Evolutionary conservation across 2,888 invertebrate species (phyloP), one percentile per base, ranked within the genome.

Genomic region (Paralinhomoeus sp.): DNA sequence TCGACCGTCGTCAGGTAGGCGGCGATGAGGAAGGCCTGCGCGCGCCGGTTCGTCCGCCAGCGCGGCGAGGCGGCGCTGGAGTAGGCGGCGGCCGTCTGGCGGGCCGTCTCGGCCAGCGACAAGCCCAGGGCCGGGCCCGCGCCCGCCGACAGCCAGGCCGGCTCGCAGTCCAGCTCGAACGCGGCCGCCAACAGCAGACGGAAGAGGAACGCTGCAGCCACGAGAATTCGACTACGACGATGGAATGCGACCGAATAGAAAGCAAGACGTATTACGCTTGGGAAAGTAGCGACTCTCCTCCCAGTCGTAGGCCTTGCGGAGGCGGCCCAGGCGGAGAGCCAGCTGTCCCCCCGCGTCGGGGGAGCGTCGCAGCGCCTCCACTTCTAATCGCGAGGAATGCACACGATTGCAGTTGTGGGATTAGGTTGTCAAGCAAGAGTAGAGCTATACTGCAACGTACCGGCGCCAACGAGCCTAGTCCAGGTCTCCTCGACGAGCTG

Each of bases 401-500:
- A n/a, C n/a, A n/a, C n/a, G n/a, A n/a, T n/a, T n/a, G n/a, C n/a
- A n/a, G n/a, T n/a, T n/a, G n/a, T n/a, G n/a, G n/a, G n/a, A n/a
- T n/a, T n/a, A n/a, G n/a, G n/a, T n/a, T n/a, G n/a, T n/a, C n/a
- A n/a, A n/a, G n/a, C n/a, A n/a, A n/a, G n/a, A n/a, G n/a, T n/a
- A n/a, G n/a, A n/a, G n/a, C n/a, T n/a, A n/a, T n/a, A 27, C 27
- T 27, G 12, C 24, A 22, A 24, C 22, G 43, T 43, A 64, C 64
- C 69, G 58, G 64, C 62, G 45, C 68, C 67, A 45, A 71, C 58
- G 42, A 93, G 82, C 60, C 81, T 78, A 48, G 75, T 76, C 89
- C 91, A 91, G 43, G 89, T 78, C 45, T 76, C 77, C 65, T 87
- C 82, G 38, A 93, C 78, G 13, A 89, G 68, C 46, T 78, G 70